Base-by-base conservation (phyloP, 2,113 vertebrate genomes). In the Oenanthe melanoleuca region DNA sequence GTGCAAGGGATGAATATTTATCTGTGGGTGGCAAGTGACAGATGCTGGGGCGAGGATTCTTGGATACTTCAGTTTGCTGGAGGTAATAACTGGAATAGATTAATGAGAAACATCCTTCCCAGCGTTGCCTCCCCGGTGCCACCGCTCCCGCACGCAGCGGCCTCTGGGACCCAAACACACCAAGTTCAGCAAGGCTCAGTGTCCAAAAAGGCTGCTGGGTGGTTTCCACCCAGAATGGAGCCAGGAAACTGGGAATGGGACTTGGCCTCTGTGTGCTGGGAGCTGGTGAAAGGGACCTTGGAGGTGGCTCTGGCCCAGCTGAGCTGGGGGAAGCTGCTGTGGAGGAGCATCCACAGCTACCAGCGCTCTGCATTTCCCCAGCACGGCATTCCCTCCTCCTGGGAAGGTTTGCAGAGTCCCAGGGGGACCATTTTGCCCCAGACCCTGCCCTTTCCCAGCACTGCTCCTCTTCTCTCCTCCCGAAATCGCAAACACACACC, bases 1-100 rank as follows among this genome's bases (percentile, higher is more conserved):
- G 63, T 5, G 29, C 49, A 67, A 93, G 77, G 84, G 80, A 87
- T 81, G 87, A 63, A 88, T 44, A 66, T 74, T 96, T 95, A 84
- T 92, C 95, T 57, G 89, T 71, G 80, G 92, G 95, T 73, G 89
- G 96, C 94, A 90, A 95, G 95, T 93, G 78, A 85, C 69, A 83
- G 93, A 88, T 91, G 61, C 70, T 49, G 65, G 88, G 86, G 87
- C 66, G 86, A 95, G 80, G 66, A 53, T 80, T 80, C 56, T 86
- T 64, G 72, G 84, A 72, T 65, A 66, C 81, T 66, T 91, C 50
- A 38, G 85, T 61, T 91, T 85, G 91, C 93, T 88, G 92, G 63
- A 92, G 91, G 88, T 88, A 86, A 94, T 81, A 94, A 83, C 19
- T 66, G 47, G 90, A 80, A 78, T 37, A 31, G 70, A 85, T 77